Conservation (phyloP, 2,888 invertebrate species). For the Caenorhabditis auriculariae region DNA sequence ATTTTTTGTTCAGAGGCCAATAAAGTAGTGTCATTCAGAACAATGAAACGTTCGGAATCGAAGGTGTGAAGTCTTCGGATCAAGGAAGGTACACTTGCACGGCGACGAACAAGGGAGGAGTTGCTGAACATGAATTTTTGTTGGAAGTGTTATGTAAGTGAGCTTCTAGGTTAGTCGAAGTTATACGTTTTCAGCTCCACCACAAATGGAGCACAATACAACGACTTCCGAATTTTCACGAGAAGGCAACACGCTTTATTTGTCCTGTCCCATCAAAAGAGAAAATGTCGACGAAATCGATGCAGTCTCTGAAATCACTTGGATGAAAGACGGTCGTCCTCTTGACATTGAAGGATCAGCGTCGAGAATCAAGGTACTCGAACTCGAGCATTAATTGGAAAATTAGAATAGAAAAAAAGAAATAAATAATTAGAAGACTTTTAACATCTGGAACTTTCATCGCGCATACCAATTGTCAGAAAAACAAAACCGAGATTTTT, state of each 20-base stretch:
- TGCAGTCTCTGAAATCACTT: conserved; percentile 61
- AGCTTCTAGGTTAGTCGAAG: not conserved
- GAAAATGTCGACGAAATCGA: conserved; percentile 35
- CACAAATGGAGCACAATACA: conserved; percentile 46
- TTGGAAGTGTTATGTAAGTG: conserved; percentile 70
- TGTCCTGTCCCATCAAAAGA: conserved; percentile 68
- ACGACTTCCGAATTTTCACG: conserved; percentile 56
- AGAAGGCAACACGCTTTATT: conserved; percentile 69
- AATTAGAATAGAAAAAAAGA: no score
- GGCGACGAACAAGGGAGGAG: conserved; percentile 70
- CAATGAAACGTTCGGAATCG: conserved; percentile 60
- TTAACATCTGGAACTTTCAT: not conserved
- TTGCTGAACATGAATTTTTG: conserved; percentile 67
- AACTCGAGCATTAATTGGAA: no score
- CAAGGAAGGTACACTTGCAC: conserved; percentile 71
- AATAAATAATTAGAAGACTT: not conserved
- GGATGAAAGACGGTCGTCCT: conserved; percentile 69
- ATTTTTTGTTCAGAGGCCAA: not conserved
- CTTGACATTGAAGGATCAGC: conserved; percentile 53
- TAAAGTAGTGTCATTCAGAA: conserved; percentile 29
- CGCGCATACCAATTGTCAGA: not conserved
- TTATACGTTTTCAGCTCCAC: conserved; percentile 50
- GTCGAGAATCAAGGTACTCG: not conserved
- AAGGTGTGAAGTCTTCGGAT: conserved; percentile 63
- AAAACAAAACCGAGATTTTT: not conserved